Evolutionary conservation across 2,797 vertebrate genomes (phyloP).

Genomic region (Sorex maritimensis): DNA sequence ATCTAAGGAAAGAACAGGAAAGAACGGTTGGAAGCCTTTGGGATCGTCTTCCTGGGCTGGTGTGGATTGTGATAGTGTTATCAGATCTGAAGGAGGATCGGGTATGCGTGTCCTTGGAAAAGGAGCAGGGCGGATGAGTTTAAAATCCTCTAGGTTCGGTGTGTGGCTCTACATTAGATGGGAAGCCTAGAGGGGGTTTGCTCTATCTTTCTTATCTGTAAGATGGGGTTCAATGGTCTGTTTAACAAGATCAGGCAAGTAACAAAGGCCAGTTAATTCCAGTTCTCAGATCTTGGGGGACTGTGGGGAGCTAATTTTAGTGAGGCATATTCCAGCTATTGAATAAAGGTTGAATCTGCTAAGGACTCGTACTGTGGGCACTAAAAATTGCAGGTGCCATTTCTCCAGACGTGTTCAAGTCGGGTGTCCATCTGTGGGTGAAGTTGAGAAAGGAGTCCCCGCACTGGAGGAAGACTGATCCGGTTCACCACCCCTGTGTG

Average conservation of each 20-base stretch:
- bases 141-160: not conserved
- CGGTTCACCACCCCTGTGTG: not conserved
- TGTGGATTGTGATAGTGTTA: not conserved
- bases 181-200: not conserved
- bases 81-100: not conserved
- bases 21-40: not conserved
- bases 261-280: not conserved
- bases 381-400: not conserved
- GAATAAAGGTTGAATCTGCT: constrained; percentile 19
- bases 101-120: not conserved
- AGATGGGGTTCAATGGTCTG: constrained; percentile 25
- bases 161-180: not conserved
- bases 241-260: constrained; percentile 1
- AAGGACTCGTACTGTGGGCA: not conserved
- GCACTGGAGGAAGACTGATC: not conserved
- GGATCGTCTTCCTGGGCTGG: not conserved
- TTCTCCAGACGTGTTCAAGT: constrained; percentile 58
- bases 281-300: constrained; percentile 4
- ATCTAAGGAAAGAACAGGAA: not conserved
- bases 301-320: not conserved
- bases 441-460: constrained; percentile 65
- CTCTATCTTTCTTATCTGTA: not conserved
- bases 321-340: not conserved
- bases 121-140: not conserved
- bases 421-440: constrained; percentile 63